A percentile compares a stretch with the other conserved stretches of the same genome.
These are phyloP conservation scores for Sinonovacula constricta DNA, from an alignment of 1,140 invertebrate species.

Conservation along the genomic window DNA sequence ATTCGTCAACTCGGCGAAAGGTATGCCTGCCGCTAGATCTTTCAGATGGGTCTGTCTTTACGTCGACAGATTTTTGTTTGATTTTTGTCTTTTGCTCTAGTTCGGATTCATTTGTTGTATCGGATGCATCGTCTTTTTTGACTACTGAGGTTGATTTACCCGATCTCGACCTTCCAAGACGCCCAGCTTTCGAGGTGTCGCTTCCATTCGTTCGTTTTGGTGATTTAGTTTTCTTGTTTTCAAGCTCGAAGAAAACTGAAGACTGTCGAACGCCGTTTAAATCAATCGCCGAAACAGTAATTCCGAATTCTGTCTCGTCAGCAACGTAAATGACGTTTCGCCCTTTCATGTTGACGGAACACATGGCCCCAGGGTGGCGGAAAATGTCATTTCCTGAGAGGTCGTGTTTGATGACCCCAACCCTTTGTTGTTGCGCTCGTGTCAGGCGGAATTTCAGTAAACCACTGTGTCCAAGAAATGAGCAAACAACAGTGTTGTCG, in stretches of 20 bases:
- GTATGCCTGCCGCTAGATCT: constrained; percentile 34
- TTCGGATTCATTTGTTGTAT: constrained; percentile 15
- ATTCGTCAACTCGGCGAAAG: constrained; percentile 43
- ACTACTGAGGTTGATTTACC: not conserved
- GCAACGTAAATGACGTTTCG: constrained; percentile 14
- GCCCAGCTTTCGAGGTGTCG: constrained; percentile 7
- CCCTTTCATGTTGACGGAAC: constrained; percentile 10
- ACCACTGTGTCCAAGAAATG: constrained; percentile 21
- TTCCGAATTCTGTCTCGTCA: constrained; percentile 39
- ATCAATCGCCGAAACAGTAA: constrained; percentile 30
- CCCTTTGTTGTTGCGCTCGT: constrained; percentile 29
- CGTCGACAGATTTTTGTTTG: not conserved
- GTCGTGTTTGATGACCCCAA: constrained; percentile 28
- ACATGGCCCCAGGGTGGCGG: constrained; percentile 31
- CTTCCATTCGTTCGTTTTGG: constrained; percentile 2
- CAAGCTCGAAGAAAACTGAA: constrained; percentile 41
- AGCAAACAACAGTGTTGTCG: constrained; percentile 38
- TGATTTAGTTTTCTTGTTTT: constrained; percentile 1
- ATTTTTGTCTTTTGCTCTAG: not conserved
- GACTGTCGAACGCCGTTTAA: constrained; percentile 18
- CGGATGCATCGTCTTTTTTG: constrained; percentile 30
- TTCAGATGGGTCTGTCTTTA: not conserved
- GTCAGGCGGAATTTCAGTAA: constrained; percentile 26
- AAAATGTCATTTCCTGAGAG: constrained; percentile 34
- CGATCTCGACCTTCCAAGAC: not conserved